Conservation (phyloP, 2,113 vertebrate species). For the Melanerpes formicivorus region DNA sequence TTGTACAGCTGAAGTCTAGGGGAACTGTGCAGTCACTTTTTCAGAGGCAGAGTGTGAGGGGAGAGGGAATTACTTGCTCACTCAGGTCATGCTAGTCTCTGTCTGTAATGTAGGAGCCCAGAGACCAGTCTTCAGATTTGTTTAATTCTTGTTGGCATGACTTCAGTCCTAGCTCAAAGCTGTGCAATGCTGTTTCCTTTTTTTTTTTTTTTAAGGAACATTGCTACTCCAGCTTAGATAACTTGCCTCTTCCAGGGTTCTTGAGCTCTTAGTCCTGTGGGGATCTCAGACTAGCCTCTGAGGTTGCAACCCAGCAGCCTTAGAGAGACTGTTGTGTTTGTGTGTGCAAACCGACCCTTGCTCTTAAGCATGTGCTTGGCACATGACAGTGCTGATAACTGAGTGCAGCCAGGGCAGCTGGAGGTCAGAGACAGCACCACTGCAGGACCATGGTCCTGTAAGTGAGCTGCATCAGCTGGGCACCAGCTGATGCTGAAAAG, state of each 20-base stretch:
- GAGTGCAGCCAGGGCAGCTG: not conserved
- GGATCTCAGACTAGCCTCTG: not conserved
- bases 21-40: not conserved
- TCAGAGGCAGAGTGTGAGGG: not conserved
- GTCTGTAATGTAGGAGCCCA: not conserved
- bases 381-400: not conserved
- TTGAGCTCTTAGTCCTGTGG: not conserved
- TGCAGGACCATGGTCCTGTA: accelerated
- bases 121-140: not conserved
- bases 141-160: not conserved
- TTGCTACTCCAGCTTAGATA: not conserved
- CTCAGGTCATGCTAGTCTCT: accelerated
- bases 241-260: not conserved
- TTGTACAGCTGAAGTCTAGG: not conserved
- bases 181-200: not conserved
- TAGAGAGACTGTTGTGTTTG: not conserved
- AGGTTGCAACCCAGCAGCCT: not conserved
- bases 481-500: not conserved
- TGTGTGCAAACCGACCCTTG: not conserved
- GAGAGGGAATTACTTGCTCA: not conserved
- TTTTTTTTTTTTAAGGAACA: not conserved
- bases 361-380: not conserved
- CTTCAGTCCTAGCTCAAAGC: not conserved
- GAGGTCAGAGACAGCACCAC: not conserved
- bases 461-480: not conserved